Percentiles rank a stretch among this genome's conserved stretches.
phyloP scores from a whole-genome alignment of 2,888 invertebrate species.

The Mimas tiliae region DNA sequence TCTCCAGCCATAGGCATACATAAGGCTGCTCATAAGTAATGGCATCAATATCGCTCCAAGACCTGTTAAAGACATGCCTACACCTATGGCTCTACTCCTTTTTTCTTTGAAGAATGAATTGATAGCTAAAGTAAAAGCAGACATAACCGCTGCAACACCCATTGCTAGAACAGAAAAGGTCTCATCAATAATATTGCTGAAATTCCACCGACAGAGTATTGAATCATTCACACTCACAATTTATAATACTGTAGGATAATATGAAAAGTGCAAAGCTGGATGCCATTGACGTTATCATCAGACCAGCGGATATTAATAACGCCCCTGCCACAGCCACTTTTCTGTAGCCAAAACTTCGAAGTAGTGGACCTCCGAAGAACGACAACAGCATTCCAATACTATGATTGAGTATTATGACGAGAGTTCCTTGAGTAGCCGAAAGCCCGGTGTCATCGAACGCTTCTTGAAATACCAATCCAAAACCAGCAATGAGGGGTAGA shows the following conservation, averaged over 20 bases:
- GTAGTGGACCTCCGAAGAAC: constrained; percentile 86
- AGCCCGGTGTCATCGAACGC: constrained; percentile 84
- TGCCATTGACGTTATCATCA: constrained; percentile 85
- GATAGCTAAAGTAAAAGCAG: constrained; percentile 86
- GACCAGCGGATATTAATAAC: constrained; percentile 80
- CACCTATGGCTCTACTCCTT: constrained; percentile 86
- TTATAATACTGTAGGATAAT: constrained; percentile 87
- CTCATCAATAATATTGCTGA: constrained; percentile 53
- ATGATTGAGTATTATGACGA: constrained; percentile 87
- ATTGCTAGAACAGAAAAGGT: constrained; percentile 80
- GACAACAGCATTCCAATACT: constrained; percentile 88
- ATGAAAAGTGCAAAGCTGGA: constrained; percentile 85
- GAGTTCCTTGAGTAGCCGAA: constrained; percentile 85
- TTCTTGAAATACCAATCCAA: constrained; percentile 88
- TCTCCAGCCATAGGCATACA: constrained; percentile 83
- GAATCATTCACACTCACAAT: constrained; percentile 83
- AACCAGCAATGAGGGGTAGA: constrained; percentile 86
- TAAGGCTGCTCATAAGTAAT: constrained; percentile 82
- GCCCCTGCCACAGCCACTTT: constrained; percentile 86
- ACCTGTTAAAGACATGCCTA: constrained; percentile 87
- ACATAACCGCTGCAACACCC: constrained; percentile 85
- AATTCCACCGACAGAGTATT: background rate
- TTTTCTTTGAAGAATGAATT: constrained; percentile 87
- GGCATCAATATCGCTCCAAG: constrained; percentile 88
- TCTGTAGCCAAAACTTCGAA: constrained; percentile 86